Conservation (phyloP, 2,888 invertebrate genomes). For the Melinopterus prodromus region DNA sequence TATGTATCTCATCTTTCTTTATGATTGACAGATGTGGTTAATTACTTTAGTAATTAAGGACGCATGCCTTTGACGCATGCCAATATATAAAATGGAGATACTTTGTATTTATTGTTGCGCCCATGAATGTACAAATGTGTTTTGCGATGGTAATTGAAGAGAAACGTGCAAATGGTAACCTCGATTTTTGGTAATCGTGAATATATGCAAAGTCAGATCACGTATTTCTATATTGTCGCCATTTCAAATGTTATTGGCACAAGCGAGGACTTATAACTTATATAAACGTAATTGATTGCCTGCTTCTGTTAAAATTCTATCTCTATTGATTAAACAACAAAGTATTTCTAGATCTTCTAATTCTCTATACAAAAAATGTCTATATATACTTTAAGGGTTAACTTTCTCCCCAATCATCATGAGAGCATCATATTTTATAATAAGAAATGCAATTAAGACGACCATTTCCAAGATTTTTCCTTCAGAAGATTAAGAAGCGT, state of each 20-base stretch:
- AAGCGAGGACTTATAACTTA: not conserved
- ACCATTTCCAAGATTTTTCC: no score
- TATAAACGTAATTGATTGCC: not conserved
- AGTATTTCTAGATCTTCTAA: no score
- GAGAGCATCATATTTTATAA: no score
- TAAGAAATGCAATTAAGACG: no score
- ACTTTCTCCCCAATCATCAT: no score
- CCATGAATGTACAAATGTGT: not conserved
- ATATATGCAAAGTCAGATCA: not conserved
- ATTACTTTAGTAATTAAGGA: not conserved
- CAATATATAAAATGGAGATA: not conserved
- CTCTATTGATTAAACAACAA: no score
- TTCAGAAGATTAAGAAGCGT: no score
- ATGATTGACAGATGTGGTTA: not conserved
- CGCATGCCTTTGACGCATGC: not conserved
- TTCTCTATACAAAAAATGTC: no score
- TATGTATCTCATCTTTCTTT: no score
- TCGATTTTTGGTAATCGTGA: not conserved
- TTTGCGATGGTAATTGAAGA: not conserved
- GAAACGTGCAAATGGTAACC: not conserved
- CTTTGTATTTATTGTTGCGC: not conserved
- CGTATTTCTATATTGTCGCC: not conserved
- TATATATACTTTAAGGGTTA: no score
- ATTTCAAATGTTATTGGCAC: not conserved
- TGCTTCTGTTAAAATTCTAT: no score